Conservation (phyloP, 2,797 vertebrate species). For the Iguana delicatissima region DNA sequence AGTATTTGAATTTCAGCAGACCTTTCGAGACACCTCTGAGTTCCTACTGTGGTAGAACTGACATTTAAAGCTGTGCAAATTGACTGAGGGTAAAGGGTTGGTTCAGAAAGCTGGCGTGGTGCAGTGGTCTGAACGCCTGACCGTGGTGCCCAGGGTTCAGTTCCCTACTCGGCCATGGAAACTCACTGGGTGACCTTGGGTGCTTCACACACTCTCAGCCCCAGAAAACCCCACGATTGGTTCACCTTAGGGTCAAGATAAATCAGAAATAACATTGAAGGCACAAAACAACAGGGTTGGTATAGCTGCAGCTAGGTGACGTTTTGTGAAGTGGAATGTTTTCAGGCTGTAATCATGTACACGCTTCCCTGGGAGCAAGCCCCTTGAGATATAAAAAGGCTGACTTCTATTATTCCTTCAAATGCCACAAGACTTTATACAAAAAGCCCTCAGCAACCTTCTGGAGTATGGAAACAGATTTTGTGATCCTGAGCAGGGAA, state of each 20-base stretch:
- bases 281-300: too few species aligned
- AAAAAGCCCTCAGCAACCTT: neutral
- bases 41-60: neutral
- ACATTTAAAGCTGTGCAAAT: neutral
- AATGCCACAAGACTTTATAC: neutral
- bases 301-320: too few species aligned
- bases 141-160: too few species aligned
- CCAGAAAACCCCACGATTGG: too few species aligned
- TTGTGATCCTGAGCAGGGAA: neutral
- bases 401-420: neutral
- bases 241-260: too few species aligned
- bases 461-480: neutral
- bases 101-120: neutral
- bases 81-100: neutral
- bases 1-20: neutral
- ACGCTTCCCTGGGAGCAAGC: neutral
- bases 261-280: too few species aligned
- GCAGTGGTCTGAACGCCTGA: too few species aligned
- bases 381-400: too few species aligned
- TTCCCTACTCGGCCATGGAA: too few species aligned
- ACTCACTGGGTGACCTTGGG: too few species aligned
- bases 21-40: neutral
- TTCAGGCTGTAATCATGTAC: neutral
- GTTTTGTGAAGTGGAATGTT: too few species aligned
- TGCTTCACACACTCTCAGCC: too few species aligned